Evolutionary conservation across 1,140 invertebrate species (phyloP), one percentile per base, ranked within the genome.

Genomic region (Aplysia californica): DNA sequence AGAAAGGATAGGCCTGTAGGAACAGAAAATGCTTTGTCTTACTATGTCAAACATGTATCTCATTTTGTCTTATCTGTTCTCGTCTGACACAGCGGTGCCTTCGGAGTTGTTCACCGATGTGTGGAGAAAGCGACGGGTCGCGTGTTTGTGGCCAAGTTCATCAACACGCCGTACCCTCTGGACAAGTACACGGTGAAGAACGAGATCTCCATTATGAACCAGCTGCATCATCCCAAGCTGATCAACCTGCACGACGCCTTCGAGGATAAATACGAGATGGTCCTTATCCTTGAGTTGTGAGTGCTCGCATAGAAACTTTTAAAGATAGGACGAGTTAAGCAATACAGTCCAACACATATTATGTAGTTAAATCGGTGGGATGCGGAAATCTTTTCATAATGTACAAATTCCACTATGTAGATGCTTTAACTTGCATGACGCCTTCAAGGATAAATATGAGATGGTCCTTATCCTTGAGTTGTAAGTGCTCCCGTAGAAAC

Each of bases 391-490:
- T n/a, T n/a, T n/a, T n/a, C n/a, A n/a, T n/a, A n/a, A n/a, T n/a
- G n/a, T n/a, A n/a, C n/a, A n/a, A n/a, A n/a, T n/a, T n/a, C n/a
- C n/a, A n/a, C n/a, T n/a, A n/a, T n/a, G n/a, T n/a, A n/a, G n/a
- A n/a, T n/a, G n/a, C 44, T 10, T 99, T 82, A 98, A 99, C 86
- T 91, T 99, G 0, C 98, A 99, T 86, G 98, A 99, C 89, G 98
- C 98, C 0, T 99, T 98, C 89, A 98, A 99, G 89, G 97, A 75
- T 26, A 75, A 75, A 66, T 75, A 75, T 50, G 98, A 99, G 92
- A 99, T 99, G 97, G 96, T 99, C 35, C 93, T 99, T 3, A 98
- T 99, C 78, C 96, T 98, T 82, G 98, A 99, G 92, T 99, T 99
- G 96, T 97, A 92, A 94, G 95, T 89, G 70, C n/a, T n/a, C n/a